These are phyloP conservation scores for Scarus forsteni DNA, from an alignment of 2,797 vertebrate species.

Conservation along the genomic window DNA sequence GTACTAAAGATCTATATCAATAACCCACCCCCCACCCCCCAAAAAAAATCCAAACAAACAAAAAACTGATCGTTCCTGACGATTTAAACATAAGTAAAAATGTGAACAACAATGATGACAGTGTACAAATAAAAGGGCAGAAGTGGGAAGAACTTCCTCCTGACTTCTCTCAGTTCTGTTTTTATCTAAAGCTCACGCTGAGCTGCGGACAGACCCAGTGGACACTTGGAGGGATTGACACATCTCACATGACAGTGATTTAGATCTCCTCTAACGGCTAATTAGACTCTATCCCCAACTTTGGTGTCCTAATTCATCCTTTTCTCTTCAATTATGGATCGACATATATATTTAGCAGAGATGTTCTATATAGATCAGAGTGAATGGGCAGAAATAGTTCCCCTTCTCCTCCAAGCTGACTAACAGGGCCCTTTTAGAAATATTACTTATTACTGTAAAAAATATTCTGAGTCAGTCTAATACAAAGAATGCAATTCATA, in stretches of 20 bases:
- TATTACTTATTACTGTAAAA: background rate
- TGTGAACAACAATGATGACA: conserved; percentile 24
- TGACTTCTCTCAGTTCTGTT: conserved; percentile 34
- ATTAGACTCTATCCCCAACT: conserved; percentile 62
- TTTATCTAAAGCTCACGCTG: conserved; percentile 29
- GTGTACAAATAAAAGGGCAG: conserved; percentile 44
- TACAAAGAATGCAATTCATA: background rate
- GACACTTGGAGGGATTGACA: conserved; percentile 44
- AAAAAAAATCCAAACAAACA: background rate
- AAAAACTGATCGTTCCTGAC: conserved; percentile 2
- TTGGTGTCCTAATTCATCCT: conserved; percentile 57
- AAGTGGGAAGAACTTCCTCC: conserved; percentile 29
- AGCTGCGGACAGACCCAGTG: conserved; percentile 49
- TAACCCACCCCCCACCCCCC: background rate
- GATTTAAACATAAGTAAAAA: background rate
- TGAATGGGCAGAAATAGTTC: background rate
- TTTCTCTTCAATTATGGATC: conserved; percentile 61
- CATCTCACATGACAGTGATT: conserved; percentile 64
- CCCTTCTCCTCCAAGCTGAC: background rate
- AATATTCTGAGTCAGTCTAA: background rate
- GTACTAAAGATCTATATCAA: background rate
- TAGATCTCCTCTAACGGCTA: conserved; percentile 63
- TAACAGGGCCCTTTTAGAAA: no score
- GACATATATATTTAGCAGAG: conserved; percentile 49
- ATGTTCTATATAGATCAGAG: conserved; percentile 38